Percentiles rank a stretch among this genome's conserved stretches.
These are phyloP conservation scores for Oncopodura yosiiana DNA, from an alignment of 1,140 invertebrate species.

Conservation along the genomic window DNA sequence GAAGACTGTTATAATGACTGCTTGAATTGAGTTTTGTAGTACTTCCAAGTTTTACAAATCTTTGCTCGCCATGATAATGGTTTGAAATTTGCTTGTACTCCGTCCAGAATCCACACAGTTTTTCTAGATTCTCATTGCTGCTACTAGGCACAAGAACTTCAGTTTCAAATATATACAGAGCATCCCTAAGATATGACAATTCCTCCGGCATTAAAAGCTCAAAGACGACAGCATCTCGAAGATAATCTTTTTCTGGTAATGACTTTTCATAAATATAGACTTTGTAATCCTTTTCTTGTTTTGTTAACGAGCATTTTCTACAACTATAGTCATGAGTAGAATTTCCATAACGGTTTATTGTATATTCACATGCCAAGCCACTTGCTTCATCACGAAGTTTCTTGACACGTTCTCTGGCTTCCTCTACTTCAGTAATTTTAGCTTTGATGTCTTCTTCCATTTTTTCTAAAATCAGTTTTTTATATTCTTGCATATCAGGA, in stretches of 20 bases:
- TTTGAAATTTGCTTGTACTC: no score
- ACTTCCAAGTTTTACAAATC: background rate
- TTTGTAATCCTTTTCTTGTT: background rate
- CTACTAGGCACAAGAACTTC: no score
- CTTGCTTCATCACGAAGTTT: background rate
- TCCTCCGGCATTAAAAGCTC: constrained; percentile 14
- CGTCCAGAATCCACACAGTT: no score
- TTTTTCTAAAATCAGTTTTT: background rate
- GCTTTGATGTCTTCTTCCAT: background rate
- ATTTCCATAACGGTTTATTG: no score
- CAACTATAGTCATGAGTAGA: constrained; percentile 9
- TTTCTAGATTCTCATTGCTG: no score
- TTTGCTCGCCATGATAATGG: no score
- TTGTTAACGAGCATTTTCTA: background rate
- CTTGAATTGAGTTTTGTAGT: background rate
- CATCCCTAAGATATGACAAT: constrained; percentile 5
- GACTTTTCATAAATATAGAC: constrained; percentile 9
- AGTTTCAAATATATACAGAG: background rate
- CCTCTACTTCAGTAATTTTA: background rate
- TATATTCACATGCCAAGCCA: constrained; percentile 8
- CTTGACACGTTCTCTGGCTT: background rate
- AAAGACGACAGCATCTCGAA: constrained; percentile 18
- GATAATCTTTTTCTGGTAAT: background rate
- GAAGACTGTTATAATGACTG: constrained; percentile 6
- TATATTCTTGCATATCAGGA: background rate